phyloP scores from a whole-genome alignment of 2,888 invertebrate species.

The Anthophora plumipes region DNA sequence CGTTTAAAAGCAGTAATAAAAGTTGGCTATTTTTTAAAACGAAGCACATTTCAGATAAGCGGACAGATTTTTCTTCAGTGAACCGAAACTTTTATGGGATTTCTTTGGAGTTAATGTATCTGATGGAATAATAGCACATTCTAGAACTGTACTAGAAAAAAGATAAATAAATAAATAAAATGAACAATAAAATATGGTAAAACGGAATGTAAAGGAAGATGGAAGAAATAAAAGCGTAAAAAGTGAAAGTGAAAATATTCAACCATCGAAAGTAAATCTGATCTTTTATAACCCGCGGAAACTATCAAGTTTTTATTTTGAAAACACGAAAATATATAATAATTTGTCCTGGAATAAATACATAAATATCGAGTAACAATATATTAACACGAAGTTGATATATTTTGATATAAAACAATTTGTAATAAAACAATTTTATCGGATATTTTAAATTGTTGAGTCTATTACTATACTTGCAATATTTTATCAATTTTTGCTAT shows the following conservation, averaged over 20 bases:
- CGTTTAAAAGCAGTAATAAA: neutral
- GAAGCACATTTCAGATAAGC: too few relatives aligned
- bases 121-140: too few relatives aligned
- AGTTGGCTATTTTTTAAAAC: neutral
- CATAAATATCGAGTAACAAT: neutral
- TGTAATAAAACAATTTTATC: neutral
- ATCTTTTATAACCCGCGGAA: neutral
- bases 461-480: neutral
- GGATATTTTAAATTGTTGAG: neutral
- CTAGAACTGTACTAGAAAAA: too few relatives aligned
- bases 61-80: too few relatives aligned
- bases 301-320: neutral
- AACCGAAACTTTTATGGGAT: too few relatives aligned
- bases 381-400: neutral
- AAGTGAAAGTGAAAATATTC: slow-evolving; percentile 32
- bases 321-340: neutral
- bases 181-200: neutral
- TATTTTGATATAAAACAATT: neutral
- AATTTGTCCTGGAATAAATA: neutral
- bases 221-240: slow-evolving; percentile 6
- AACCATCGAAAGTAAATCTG: slow-evolving; percentile 12
- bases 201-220: neutral
- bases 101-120: too few relatives aligned
- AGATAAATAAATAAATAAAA: neutral
- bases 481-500: too few relatives aligned